Evolutionary conservation across 2,888 invertebrate genomes (phyloP).

Genomic region (Mythimna lalbum): DNA sequence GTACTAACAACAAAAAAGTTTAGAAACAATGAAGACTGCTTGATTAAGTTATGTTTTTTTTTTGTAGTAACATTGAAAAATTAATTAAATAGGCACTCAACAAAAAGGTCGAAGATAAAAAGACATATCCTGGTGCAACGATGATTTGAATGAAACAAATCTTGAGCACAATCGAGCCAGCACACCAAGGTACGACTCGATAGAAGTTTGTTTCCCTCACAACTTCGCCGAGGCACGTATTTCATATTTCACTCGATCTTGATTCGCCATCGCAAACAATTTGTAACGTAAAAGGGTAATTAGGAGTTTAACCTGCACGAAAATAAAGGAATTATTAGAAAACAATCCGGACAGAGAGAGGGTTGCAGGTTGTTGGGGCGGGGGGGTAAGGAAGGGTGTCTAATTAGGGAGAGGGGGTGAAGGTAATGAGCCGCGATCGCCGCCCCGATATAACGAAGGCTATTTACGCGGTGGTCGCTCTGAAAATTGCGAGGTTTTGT

Average conservation of each 20-base stretch:
- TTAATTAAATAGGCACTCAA: constrained; percentile 52
- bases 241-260: constrained; percentile 65
- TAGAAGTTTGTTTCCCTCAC: constrained; percentile 42
- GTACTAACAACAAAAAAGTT: constrained; percentile 36
- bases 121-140: constrained; percentile 44
- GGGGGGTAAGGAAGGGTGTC: constrained; percentile 79
- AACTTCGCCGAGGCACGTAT: constrained; percentile 57
- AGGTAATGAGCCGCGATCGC: constrained; percentile 91
- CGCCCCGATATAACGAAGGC: constrained; percentile 89
- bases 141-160: constrained; percentile 40
- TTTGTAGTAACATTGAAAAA: constrained; percentile 22
- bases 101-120: constrained; percentile 48
- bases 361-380: constrained; percentile 62
- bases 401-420: constrained; percentile 87
- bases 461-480: constrained; percentile 89
- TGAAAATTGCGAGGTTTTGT: constrained; percentile 90
- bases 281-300: constrained; percentile 80
- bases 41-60: constrained; percentile 52
- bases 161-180: constrained; percentile 30
- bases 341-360: constrained; percentile 83
- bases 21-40: constrained; percentile 53
- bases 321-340: constrained; percentile 90
- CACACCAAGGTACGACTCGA: constrained; percentile 23
- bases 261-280: constrained; percentile 69
- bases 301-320: constrained; percentile 81